Base-by-base conservation (phyloP, 2,888 invertebrate species). In the Drosophila diplacantha region DNA sequence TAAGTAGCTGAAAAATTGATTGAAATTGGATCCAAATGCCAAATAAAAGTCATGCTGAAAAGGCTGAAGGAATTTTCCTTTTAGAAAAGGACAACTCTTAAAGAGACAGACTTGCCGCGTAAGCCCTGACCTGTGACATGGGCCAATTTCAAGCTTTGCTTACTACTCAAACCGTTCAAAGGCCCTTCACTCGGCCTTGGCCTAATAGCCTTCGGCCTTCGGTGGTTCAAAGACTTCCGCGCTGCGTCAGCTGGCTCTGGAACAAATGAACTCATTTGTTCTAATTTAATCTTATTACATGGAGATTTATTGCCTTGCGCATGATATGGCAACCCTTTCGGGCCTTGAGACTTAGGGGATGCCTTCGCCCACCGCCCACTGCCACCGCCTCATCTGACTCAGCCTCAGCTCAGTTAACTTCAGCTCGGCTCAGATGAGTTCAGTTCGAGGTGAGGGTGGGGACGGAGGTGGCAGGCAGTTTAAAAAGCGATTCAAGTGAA, bases 261-360 rank as follows among this genome's bases (percentile, higher is more conserved):
- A 68, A 63, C 68, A 77, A 80, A 80, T 77, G 77, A 74, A 74
- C 77, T 77, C 77, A 77, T 77, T 77, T 77, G 77, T 80, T 77
- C 77, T 69, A 76, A 77, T 77, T 77, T 80, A 74, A 77, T 77
- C 80, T 64, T 74, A 74, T 80, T 73, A 77, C 65, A 52, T 58
- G 58, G 71, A 77, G 79, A 77, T 77, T 77, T 80, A 77, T 77
- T 77, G 77, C 74, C 60, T 59, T 62, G 57, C 64, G 73, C 77
- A 69, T 71, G 74, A 69, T 64, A 58, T 62, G 77, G 50, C 56
- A 74, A 77, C 73, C 77, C 73, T 66, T 76, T 64, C 43, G 46
- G 53, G 34, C 51, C 54, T 35, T 46, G 44, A 41, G 35, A 59
- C 58, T 35, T 35, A 35, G 32, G 16, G 55, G 12, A 32, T 3